These are phyloP conservation scores for Tretioscincus oriximinensis DNA, from an alignment of 2,113 vertebrate genomes.

Conservation along the genomic window DNA sequence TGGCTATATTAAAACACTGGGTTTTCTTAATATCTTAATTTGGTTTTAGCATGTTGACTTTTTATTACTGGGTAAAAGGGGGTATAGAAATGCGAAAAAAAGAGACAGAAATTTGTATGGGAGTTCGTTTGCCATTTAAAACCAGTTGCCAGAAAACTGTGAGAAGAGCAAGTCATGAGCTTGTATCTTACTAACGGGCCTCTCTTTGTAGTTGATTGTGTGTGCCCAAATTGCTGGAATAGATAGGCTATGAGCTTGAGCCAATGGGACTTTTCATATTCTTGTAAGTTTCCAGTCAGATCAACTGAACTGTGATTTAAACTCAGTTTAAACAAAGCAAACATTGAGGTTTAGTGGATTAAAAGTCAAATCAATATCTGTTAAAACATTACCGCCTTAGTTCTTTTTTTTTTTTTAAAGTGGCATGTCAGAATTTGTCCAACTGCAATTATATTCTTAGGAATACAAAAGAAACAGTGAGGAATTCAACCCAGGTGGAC, in stretches of 20 bases:
- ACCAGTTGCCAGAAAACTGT: background rate
- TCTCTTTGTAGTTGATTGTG: background rate
- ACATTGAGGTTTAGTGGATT: background rate
- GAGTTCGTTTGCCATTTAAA: background rate
- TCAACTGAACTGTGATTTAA: background rate
- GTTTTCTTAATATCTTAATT: no score
- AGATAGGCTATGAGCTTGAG: background rate
- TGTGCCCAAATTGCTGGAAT: background rate
- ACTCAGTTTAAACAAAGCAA: background rate
- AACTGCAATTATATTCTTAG: background rate
- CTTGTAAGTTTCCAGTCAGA: background rate
- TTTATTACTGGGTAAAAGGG: no score
- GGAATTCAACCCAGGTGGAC: background rate
- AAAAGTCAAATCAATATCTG: background rate
- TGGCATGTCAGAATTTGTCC: background rate
- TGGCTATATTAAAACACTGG: no score
- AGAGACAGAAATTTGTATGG: no score
- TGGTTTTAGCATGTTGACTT: no score
- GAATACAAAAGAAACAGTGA: background rate
- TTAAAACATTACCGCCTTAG: background rate
- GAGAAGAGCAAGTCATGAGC: background rate
- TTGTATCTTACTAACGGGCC: background rate
- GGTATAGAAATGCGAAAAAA: no score
- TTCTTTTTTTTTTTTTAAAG: background rate
- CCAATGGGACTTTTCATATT: background rate